phyloP scores from a whole-genome alignment of 2,888 invertebrate genomes.

The Leptopilina syphax region DNA sequence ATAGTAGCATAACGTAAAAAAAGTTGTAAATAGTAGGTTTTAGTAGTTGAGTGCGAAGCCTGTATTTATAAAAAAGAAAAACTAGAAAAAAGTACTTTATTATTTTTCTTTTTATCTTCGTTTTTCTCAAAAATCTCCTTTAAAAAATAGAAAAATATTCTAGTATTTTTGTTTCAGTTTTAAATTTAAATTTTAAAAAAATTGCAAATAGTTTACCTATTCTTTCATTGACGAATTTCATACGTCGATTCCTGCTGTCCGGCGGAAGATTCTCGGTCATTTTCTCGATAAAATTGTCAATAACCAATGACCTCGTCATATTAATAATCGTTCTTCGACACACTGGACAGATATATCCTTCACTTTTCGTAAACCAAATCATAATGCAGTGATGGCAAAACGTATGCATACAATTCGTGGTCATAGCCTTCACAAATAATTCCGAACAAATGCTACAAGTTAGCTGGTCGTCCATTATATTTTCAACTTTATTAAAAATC shows the following conservation, averaged over 20 bases:
- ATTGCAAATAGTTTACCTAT: conserved; percentile 52
- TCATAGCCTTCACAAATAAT: conserved; percentile 84
- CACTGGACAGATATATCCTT: conserved; percentile 82
- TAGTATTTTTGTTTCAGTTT: too few species aligned
- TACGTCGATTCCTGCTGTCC: conserved; percentile 80
- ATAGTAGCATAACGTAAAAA: too few species aligned
- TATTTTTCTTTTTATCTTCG: too few species aligned
- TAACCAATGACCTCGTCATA: conserved; percentile 81
- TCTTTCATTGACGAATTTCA: conserved; percentile 72
- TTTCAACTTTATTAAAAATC: conserved; percentile 76
- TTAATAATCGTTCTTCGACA: conserved; percentile 80
- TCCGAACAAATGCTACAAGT: conserved; percentile 88
- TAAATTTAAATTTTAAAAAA: background rate
- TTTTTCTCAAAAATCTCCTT: too few species aligned
- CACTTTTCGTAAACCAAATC: conserved; percentile 84
- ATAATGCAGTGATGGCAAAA: conserved; percentile 86
- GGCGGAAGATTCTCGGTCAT: conserved; percentile 82
- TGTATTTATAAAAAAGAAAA: too few species aligned
- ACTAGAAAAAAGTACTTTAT: too few species aligned
- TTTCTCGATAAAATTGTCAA: conserved; percentile 86
- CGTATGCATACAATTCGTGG: conserved; percentile 86
- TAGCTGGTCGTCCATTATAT: conserved; percentile 84
- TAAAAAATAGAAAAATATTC: too few species aligned
- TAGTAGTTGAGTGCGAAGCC: too few species aligned
- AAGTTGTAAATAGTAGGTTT: too few species aligned